phyloP scores from a whole-genome alignment of 2,113 vertebrate species.

The Pyrgilauda ruficollis region DNA sequence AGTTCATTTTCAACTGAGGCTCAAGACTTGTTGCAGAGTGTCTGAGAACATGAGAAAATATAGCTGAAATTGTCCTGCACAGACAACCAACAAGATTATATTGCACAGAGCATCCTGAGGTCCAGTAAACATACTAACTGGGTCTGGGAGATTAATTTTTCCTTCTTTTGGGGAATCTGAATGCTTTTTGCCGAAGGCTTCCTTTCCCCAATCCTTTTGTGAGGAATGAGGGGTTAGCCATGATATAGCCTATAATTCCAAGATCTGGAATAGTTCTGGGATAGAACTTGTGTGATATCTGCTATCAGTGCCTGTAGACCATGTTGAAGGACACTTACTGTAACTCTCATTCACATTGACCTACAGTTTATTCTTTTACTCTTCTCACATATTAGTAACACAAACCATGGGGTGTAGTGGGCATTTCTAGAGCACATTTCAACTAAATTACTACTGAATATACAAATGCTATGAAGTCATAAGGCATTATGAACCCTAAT shows the following conservation, averaged over 20 bases:
- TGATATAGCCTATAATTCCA: neutral
- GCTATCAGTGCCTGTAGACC: neutral
- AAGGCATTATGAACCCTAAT: neutral
- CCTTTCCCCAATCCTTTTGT: neutral
- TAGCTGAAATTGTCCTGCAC: neutral
- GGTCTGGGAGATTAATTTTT: neutral
- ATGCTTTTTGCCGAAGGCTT: neutral
- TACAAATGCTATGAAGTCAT: neutral
- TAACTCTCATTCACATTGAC: neutral
- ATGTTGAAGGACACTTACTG: neutral
- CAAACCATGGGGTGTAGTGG: neutral
- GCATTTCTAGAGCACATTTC: neutral
- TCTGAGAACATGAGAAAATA: neutral
- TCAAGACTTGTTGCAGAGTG: neutral
- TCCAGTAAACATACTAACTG: neutral
- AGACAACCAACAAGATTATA: neutral
- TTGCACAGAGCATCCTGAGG: neutral
- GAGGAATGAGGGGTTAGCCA: neutral
- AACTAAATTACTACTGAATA: neutral
- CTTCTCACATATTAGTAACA: neutral
- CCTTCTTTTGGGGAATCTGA: neutral
- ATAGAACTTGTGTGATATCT: neutral
- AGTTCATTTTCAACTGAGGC: neutral
- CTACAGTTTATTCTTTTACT: neutral
- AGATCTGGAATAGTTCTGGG: neutral